Conservation (phyloP, 2,797 vertebrate genomes). For the Galagoides demidoff region DNA sequence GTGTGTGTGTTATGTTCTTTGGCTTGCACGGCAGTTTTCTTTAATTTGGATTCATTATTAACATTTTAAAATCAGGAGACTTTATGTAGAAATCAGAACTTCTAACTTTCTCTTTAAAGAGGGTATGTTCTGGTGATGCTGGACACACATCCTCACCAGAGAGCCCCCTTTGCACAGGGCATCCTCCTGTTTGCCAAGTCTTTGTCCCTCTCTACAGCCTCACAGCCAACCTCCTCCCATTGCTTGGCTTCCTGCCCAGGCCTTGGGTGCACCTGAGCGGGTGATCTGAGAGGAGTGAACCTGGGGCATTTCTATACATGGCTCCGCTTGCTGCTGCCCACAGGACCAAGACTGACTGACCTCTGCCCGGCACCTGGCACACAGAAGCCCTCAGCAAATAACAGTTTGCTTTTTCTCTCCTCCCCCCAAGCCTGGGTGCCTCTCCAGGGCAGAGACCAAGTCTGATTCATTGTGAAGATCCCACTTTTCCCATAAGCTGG, state of each 20-base stretch:
- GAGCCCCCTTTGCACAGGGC: fast-evolving
- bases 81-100: background rate
- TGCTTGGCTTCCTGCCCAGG: background rate
- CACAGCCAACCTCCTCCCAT: background rate
- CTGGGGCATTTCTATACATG: fast-evolving
- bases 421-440: background rate
- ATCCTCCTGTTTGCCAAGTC: background rate
- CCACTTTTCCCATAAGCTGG: background rate
- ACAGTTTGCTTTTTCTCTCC: background rate
- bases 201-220: background rate
- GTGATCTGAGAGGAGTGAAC: background rate
- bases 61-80: slow-evolving; percentile 5
- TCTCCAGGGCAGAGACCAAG: background rate
- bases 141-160: background rate
- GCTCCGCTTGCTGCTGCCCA: background rate
- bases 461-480: background rate
- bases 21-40: background rate
- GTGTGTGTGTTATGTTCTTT: background rate
- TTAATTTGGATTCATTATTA: background rate
- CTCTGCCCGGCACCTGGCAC: background rate
- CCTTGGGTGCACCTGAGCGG: background rate
- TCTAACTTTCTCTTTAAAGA: slow-evolving; percentile 18
- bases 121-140: background rate
- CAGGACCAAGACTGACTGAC: background rate
- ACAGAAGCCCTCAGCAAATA: background rate